Percentiles rank a stretch among this genome's conserved stretches.
phyloP scores from a whole-genome alignment of 2,113 vertebrate genomes.

The Gnathonemus longibarbis region DNA sequence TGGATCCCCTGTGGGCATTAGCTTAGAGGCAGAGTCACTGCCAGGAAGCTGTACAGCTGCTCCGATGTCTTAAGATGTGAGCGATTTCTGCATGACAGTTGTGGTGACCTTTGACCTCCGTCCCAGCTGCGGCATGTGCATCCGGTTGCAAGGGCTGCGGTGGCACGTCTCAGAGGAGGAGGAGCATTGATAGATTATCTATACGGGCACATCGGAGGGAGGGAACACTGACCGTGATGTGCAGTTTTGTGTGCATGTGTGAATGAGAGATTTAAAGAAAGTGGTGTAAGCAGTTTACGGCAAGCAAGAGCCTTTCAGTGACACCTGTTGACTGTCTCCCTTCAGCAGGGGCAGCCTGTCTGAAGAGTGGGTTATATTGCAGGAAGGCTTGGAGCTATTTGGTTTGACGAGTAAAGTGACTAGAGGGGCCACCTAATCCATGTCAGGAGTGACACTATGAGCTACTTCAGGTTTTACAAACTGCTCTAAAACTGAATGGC shows the following conservation, averaged over 20 bases:
- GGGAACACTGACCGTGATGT: neutral
- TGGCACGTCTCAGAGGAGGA: neutral
- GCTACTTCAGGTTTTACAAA: neutral
- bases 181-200: neutral
- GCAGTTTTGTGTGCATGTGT: neutral
- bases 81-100: conserved; percentile 20
- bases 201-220: neutral
- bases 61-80: neutral
- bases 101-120: conserved; percentile 38
- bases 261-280: neutral
- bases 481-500: neutral
- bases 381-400: neutral
- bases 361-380: neutral
- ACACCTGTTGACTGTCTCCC: neutral
- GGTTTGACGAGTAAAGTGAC: neutral
- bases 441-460: neutral
- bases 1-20: neutral
- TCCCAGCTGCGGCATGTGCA: conserved; percentile 35
- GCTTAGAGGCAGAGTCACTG: neutral
- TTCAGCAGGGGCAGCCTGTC: neutral
- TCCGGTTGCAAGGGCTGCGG: conserved; percentile 19
- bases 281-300: neutral
- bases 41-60: neutral
- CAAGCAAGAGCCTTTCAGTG: neutral
- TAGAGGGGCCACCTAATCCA: neutral